These are phyloP conservation scores for Cyanistes caeruleus DNA, from an alignment of 2,113 vertebrate genomes.

Conservation along the genomic window DNA sequence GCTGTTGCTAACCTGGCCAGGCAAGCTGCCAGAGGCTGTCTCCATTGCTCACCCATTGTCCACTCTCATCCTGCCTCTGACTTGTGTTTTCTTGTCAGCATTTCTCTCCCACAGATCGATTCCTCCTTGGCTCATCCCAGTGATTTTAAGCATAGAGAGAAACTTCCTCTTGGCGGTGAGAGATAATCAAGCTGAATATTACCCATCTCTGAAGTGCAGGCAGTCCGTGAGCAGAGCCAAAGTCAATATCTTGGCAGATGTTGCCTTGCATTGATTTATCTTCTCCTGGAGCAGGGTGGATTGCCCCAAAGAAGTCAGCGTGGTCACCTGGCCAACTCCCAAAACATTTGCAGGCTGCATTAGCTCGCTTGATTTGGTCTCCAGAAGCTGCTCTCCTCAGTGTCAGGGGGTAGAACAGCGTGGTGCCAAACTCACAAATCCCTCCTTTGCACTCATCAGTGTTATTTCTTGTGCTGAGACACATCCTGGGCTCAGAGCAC, in stretches of 20 bases:
- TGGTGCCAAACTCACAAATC: constrained; percentile 37
- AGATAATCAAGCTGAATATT: constrained; percentile 84
- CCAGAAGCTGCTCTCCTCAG: not conserved
- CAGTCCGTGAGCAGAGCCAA: constrained; percentile 71
- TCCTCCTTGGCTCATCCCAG: constrained; percentile 64
- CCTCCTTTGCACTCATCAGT: not conserved
- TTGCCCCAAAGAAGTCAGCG: constrained; percentile 37
- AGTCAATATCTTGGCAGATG: constrained; percentile 81
- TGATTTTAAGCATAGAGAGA: constrained; percentile 76
- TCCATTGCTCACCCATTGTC: constrained; percentile 40
- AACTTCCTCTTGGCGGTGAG: constrained; percentile 74
- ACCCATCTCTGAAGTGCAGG: constrained; percentile 75
- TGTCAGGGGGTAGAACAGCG: constrained; percentile 13
- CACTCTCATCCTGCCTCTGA: constrained; percentile 52
- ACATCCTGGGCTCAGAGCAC: constrained; percentile 2
- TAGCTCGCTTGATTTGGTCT: constrained; percentile 29
- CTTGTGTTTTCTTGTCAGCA: constrained; percentile 75
- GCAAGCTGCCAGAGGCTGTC: constrained; percentile 47
- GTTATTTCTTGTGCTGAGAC: not conserved
- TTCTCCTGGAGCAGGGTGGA: constrained; percentile 57
- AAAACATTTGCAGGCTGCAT: constrained; percentile 36
- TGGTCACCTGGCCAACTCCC: constrained; percentile 47
- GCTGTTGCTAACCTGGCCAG: constrained; percentile 19
- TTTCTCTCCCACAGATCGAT: constrained; percentile 71
- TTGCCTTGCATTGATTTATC: constrained; percentile 78